Base-by-base conservation (phyloP, 2,797 vertebrate genomes). In the Taenioides sp. region DNA sequence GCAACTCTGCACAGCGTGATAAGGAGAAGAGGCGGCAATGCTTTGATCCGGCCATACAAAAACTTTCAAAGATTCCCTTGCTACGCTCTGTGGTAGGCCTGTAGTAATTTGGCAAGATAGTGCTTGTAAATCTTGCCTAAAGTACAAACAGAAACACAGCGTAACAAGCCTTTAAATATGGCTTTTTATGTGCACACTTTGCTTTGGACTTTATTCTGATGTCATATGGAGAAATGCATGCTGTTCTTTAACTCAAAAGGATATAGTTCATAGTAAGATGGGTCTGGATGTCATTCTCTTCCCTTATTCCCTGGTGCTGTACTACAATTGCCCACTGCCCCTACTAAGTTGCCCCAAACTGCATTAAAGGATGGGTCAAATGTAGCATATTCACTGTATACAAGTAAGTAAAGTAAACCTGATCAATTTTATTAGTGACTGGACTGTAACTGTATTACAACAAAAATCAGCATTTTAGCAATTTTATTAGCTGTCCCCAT, bases 31-130 rank as follows among this genome's bases (percentile, higher is more conserved):
- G 71, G 65, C 28, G 67, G 59, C 62, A 68, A 77, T 57, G 50
- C 80, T 88, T 88, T 88, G 72, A 87, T 83, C 61, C 37, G 57
- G 73, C 40, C 66, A 55, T 65, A 70, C 77, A 80, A 49, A 80
- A 49, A 76, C 77, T 76, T 69, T 70, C 65, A 34, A 28, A 61
- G 65, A 69, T 70, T 76, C 63, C 67, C 65, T 62, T 34, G 64
- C 43, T 40, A 49, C 12, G 64, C 79, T 84, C 79, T 75, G 76
- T 60, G 75, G 69, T 63, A 37, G 73, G 62, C 62, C 65, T 37
- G 60, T 57, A 60, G 28, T 62, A 18, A 77, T 83, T 77, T 84
- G 60, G 47, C 68, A 69, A 0, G 37, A 28, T 77, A 80, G 67
- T 63, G 60, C 20, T 67, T 64, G 64, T 73, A 75, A 76, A 79